Percentiles rank a stretch among this genome's conserved stretches.
Conservation (phyloP, 2,888 invertebrate genomes). For the Drosophila meridionalis region DNA sequence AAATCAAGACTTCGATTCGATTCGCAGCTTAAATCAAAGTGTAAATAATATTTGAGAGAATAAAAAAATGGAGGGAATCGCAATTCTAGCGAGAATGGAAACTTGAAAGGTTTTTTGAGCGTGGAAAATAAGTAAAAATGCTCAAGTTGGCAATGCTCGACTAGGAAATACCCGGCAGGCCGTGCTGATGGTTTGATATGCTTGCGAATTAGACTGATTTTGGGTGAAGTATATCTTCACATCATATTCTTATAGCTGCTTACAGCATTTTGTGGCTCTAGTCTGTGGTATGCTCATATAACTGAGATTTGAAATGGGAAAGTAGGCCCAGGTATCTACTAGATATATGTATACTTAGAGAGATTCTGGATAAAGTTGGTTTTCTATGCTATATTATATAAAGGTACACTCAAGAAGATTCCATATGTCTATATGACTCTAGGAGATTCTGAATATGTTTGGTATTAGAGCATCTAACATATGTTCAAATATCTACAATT, state of each 20-base stretch:
- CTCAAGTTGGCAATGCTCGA: background rate
- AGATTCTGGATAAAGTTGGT: too few species aligned
- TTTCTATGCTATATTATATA: too few species aligned
- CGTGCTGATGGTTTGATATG: background rate
- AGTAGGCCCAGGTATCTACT: too few species aligned
- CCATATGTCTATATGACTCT: too few species aligned
- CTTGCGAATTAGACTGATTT: too few species aligned
- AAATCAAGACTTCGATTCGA: background rate
- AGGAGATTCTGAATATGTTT: too few species aligned
- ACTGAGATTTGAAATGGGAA: background rate
- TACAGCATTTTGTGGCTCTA: background rate
- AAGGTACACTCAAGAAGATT: too few species aligned
- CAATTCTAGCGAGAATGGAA: background rate
- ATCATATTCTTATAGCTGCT: background rate
- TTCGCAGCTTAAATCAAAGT: background rate
- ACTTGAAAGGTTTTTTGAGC: background rate
- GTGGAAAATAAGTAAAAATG: background rate
- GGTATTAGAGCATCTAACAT: background rate
- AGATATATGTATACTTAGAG: too few species aligned
- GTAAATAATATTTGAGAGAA: background rate
- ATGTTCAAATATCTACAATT: too few species aligned
- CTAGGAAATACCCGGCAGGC: background rate
- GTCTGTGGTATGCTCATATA: background rate
- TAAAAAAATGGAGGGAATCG: background rate
- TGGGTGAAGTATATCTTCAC: too few species aligned